Evolutionary conservation across 2,113 vertebrate genomes (phyloP).

Genomic region (Paracanthobrama guichenoti): DNA sequence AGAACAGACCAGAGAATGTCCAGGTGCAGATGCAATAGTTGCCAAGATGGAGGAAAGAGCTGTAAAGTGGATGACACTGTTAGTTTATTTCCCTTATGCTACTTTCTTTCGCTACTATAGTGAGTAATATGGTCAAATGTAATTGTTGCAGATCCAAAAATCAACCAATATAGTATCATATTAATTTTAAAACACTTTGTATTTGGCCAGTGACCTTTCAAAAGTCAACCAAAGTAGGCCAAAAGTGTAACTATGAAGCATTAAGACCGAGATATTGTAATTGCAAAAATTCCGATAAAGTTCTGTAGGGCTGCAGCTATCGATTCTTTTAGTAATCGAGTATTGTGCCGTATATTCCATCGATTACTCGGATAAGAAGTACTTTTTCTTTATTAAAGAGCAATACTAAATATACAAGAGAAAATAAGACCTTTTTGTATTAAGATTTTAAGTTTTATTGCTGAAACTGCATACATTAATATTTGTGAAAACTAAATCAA

Average conservation of each 20-base stretch:
- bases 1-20: constrained; percentile 91
- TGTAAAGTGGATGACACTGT: constrained; percentile 61
- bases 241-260: not conserved
- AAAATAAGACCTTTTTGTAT: too few species aligned
- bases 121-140: not conserved
- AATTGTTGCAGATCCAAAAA: not conserved
- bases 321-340: too few species aligned
- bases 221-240: not conserved
- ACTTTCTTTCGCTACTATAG: not conserved
- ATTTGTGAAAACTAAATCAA: too few species aligned
- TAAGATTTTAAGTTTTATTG: too few species aligned
- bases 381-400: too few species aligned
- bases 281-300: not conserved
- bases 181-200: not conserved
- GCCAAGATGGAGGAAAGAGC: constrained; percentile 93
- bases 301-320: too few species aligned
- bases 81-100: not conserved
- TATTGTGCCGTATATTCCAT: too few species aligned
- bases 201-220: not conserved
- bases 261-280: not conserved
- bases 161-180: not conserved
- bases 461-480: too few species aligned
- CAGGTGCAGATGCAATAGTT: constrained; percentile 91
- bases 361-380: too few species aligned
- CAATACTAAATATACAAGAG: too few species aligned